Conservation (phyloP, 2,888 invertebrate genomes). For the Cancer borealis region DNA sequence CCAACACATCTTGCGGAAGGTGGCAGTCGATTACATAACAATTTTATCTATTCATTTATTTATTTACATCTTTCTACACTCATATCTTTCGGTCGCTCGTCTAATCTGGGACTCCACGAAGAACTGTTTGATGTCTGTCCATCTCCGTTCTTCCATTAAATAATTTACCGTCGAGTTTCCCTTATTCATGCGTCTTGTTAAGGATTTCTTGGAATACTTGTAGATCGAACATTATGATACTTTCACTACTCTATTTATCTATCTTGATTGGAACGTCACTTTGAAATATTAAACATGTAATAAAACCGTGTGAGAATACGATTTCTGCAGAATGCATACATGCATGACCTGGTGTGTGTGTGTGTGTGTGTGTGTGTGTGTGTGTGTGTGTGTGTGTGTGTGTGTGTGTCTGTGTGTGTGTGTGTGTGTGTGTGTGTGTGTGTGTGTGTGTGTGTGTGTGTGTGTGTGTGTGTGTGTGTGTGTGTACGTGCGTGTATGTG, state of each 20-base stretch:
- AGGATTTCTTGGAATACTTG: background rate
- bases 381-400: too few species aligned
- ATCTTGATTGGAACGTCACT: background rate
- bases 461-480: too few species aligned
- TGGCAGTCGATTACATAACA: too few species aligned
- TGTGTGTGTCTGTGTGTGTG: too few species aligned
- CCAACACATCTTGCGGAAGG: too few species aligned
- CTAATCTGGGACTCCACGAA: background rate
- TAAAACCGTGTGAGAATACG: background rate
- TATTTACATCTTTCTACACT: too few species aligned
- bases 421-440: background rate
- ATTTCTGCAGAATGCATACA: background rate
- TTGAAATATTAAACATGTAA: background rate
- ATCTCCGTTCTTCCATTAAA: background rate
- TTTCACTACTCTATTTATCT: background rate
- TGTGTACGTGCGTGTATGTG: too few species aligned
- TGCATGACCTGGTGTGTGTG: background rate
- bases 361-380: slow-evolving; percentile 11
- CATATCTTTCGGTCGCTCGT: background rate
- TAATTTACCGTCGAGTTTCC: background rate
- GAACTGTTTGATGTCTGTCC: background rate
- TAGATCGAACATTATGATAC: background rate
- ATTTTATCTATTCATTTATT: too few species aligned
- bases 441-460: background rate
- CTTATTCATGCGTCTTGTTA: background rate